These are phyloP conservation scores for Choristoneura fumiferana DNA, from an alignment of 1,140 invertebrate genomes.

Conservation along the genomic window DNA sequence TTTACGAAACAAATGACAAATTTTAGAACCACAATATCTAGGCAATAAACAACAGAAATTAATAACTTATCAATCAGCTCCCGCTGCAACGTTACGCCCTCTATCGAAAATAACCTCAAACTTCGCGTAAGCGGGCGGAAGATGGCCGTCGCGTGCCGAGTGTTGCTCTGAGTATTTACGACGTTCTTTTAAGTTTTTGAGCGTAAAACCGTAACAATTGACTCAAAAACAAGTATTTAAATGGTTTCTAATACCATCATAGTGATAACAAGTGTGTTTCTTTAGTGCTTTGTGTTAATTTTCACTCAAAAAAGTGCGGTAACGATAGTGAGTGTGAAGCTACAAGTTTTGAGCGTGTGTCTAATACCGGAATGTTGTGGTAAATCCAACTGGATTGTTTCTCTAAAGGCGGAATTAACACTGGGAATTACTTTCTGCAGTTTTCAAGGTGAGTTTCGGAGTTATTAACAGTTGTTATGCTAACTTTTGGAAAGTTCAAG, in stretches of 20 bases:
- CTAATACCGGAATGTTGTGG: conserved; percentile 68
- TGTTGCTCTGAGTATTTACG: conserved; percentile 69
- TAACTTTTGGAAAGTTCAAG: conserved; percentile 57
- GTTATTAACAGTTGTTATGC: conserved; percentile 26
- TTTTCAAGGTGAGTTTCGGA: conserved; percentile 49
- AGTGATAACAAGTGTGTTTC: conserved; percentile 35
- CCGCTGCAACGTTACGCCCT: conserved; percentile 32
- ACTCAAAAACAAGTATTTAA: conserved; percentile 42
- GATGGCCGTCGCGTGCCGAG: conserved; percentile 71
- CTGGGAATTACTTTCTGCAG: conserved; percentile 33
- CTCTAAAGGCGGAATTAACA: conserved; percentile 43
- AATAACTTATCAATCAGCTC: no score
- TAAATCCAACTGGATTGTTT: conserved; percentile 62
- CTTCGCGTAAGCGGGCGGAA: conserved; percentile 65
- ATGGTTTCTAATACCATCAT: conserved; percentile 29
- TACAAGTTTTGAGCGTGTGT: conserved; percentile 68
- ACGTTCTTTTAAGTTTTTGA: conserved; percentile 65
- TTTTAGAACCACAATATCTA: no score
- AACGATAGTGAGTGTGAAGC: conserved; percentile 59
- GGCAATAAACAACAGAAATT: no score
- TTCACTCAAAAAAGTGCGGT: conserved; percentile 67
- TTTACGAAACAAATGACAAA: no score
- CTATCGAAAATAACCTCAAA: conserved; percentile 56
- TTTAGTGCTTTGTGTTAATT: conserved; percentile 44
- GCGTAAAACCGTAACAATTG: conserved; percentile 38